Evolutionary conservation across 2,113 vertebrate genomes (phyloP), one percentile per base, ranked within the genome.

Genomic region (Platichthys flesus): DNA sequence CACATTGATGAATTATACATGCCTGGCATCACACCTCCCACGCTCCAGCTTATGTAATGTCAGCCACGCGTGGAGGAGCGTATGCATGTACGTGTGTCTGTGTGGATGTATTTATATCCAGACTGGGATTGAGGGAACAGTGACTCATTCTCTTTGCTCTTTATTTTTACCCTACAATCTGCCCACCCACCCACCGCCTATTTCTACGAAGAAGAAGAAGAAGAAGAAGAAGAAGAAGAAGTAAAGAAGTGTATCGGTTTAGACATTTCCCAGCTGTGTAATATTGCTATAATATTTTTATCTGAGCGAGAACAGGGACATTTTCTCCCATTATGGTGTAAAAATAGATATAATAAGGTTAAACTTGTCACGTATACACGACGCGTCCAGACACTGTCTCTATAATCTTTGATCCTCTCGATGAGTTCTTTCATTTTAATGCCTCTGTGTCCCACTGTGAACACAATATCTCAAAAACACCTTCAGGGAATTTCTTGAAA

Each of bases 71-170:
- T 87, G 85, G 82, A 86, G 82, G 37, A 81, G 74, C 72, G 66
- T 86, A 81, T 77, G 86, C 71, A 67, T 62, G 54, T 72, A 56
- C 47, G 74, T 74, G 59, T 85, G 81, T 84, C 51, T 87, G 60
- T 86, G 72, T 67, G 84, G 71, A 81, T 75, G 83, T 93, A 90
- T 93, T 91, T 93, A 86, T 92, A 90, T 85, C 78, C 84, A 89
- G 90, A 90, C 85, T 78, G 76, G 85, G 89, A 89, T 84, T 82
- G 86, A 90, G 88, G 82, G 89, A 89, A 71, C n/a, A 74, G 79
- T 94, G 92, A 94, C 86, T 93, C 93, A 93, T 76, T 70, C 85
- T 78, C 56, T 78, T 83, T 91, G 88, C 85, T 87, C 88, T 90
- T 90, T 93, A 90, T 89, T 91, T 91, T 91, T 87, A 91, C 74